Evolutionary conservation across 2,113 vertebrate species (phyloP), one percentile per base, ranked within the genome.

Genomic region (Thermophis baileyi): DNA sequence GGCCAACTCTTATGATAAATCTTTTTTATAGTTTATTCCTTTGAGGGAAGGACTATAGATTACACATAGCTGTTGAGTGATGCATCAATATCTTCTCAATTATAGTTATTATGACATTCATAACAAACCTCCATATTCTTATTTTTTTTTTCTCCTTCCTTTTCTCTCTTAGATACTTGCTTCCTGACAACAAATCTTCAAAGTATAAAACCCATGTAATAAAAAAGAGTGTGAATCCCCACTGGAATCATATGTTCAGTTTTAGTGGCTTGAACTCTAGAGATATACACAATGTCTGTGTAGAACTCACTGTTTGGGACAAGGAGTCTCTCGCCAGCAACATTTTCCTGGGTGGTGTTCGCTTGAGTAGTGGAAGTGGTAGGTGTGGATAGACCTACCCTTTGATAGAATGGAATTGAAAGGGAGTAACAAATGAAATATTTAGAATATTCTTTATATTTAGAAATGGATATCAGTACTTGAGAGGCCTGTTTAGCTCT

Each of bases 261-360:
- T 99, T 99, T 97, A 98, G 98, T 49, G 99, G 98, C 89, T 97
- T 99, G 96, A 97, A 98, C 96, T 97, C 98, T 0, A 97, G 95
- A 81, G 99, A 99, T 95, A 98, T 99, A 91, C 97, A 96, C 94
- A 99, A 99, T 3, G 98, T 98, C 94, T 99, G 98, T 94, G 96
- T 99, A 92, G 99, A 99, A 95, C 97, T 99, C 94, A 99, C 99
- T 0, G 97, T 99, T 90, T 99, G 99, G 99, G 99, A 99, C 98
- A 99, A 99, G 96, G 99, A 99, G 94, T 98, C 99, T 0, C 98
- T 99, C 93, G 98, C 98, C 95, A 99, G 99, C 94, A 99, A 99
- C 24, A 97, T 99, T 92, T 99, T 99, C 96, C 90, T 99, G 69
- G 99, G 99, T 94, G 99, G 99, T 87, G 98, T 99, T 94, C 97